Percentiles rank a stretch among this genome's conserved stretches.
Conservation (phyloP, 2,113 vertebrate genomes). For the Nanorana parkeri region DNA sequence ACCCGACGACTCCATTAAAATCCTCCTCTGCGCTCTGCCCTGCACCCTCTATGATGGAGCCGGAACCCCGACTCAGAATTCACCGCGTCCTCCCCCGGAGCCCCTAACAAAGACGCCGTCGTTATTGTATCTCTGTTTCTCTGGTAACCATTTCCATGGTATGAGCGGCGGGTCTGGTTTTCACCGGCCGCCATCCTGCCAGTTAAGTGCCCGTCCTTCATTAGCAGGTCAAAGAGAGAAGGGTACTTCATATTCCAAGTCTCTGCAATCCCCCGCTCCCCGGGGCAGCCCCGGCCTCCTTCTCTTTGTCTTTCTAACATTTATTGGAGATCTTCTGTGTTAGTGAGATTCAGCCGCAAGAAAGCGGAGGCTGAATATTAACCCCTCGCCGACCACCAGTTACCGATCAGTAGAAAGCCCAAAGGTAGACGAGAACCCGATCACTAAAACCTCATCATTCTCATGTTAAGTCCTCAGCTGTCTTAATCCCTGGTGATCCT, state of each 20-base stretch:
- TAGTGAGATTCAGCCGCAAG: too few relatives aligned
- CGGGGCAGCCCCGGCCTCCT: too few relatives aligned
- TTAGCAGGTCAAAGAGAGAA: constrained; percentile 25
- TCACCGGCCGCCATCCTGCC: neutral
- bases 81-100: too few relatives aligned
- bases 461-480: too few relatives aligned
- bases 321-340: too few relatives aligned
- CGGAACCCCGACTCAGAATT: neutral
- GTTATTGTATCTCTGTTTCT: constrained; percentile 34
- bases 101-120: too few relatives aligned
- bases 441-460: too few relatives aligned
- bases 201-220: constrained; percentile 28
- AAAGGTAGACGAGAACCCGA: too few relatives aligned
- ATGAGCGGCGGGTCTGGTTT: constrained; percentile 11
- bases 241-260: neutral
- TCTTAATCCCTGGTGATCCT: too few relatives aligned
- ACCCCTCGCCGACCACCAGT: too few relatives aligned
- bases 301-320: neutral
- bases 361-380: too few relatives aligned
- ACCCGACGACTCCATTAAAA: neutral
- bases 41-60: neutral
- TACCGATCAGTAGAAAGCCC: too few relatives aligned
- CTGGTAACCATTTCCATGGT: constrained; percentile 47
- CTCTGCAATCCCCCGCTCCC: neutral
- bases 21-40: neutral